phyloP scores from a whole-genome alignment of 2,797 vertebrate species.

The Australoheros facetus region DNA sequence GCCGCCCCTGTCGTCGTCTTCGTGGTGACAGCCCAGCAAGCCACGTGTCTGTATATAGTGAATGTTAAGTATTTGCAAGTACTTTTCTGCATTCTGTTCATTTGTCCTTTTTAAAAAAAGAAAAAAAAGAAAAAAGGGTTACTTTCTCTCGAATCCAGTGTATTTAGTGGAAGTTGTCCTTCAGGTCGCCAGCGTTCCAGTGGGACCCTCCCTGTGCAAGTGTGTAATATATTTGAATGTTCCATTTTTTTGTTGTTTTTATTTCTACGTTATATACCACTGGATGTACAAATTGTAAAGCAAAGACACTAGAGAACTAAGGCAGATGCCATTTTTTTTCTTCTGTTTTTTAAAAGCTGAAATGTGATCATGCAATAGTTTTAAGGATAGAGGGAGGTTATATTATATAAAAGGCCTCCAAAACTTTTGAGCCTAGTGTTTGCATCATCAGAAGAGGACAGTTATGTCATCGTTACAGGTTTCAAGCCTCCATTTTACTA shows the following conservation, averaged over 20 bases:
- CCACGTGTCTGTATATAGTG: constrained; percentile 93
- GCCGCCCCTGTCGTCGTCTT: constrained; percentile 75
- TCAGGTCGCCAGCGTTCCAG: constrained; percentile 70
- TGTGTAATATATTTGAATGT: constrained; percentile 88
- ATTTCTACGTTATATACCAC: constrained; percentile 72
- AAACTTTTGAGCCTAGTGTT: constrained; percentile 58
- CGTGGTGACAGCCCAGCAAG: constrained; percentile 84
- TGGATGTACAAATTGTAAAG: constrained; percentile 85
- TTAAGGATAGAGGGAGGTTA: constrained; percentile 60
- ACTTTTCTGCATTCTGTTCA: constrained; percentile 76
- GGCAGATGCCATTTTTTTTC: constrained; percentile 54
- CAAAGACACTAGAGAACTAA: constrained; percentile 74
- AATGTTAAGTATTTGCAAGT: constrained; percentile 93
- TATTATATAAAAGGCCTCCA: constrained; percentile 48
- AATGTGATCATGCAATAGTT: constrained; percentile 73
- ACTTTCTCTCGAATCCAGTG: constrained; percentile 59
- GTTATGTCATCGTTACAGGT: constrained; percentile 30
- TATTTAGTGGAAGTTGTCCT: constrained; percentile 79
- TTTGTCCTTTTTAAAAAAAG: constrained; percentile 47
- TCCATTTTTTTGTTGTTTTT: constrained; percentile 67
- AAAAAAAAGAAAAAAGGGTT: neutral
- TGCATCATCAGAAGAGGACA: constrained; percentile 63
- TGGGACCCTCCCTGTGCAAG: constrained; percentile 72
- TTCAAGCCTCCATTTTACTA: neutral
- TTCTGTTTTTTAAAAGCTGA: constrained; percentile 66